Evolutionary conservation across 2,888 invertebrate genomes (phyloP).

Genomic region (Apoda limacodes): DNA sequence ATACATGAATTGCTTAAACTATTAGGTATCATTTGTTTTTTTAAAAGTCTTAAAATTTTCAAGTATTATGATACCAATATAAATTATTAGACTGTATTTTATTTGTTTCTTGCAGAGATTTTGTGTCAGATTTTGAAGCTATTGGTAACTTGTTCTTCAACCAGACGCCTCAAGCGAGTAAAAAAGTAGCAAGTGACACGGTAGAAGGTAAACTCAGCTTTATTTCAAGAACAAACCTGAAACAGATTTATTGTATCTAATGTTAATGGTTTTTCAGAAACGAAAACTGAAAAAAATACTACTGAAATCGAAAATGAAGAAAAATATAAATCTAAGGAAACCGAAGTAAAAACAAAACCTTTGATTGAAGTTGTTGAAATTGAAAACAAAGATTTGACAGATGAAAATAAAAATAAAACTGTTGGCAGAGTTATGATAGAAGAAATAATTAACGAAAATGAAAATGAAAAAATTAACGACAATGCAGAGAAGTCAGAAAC

Average conservation of each 20-base stretch:
- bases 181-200: slow-evolving; percentile 24
- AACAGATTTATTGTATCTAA: too few relatives aligned
- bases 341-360: slow-evolving; percentile 35
- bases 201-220: slow-evolving; percentile 23
- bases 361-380: slow-evolving; percentile 44
- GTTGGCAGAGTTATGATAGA: slow-evolving; percentile 17
- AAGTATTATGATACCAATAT: too few relatives aligned
- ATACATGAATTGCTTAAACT: too few relatives aligned
- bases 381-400: slow-evolving; percentile 22
- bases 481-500: too few relatives aligned
- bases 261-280: too few relatives aligned
- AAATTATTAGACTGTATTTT: too few relatives aligned
- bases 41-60: too few relatives aligned
- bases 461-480: too few relatives aligned
- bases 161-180: slow-evolving; percentile 29
- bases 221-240: too few relatives aligned
- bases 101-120: too few relatives aligned
- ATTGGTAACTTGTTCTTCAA: slow-evolving; percentile 41
- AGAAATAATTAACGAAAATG: slow-evolving; percentile 27
- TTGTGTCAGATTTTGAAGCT: slow-evolving; percentile 31
- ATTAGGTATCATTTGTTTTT: too few relatives aligned
- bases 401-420: slow-evolving; percentile 16
- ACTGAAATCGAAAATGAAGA: slow-evolving; percentile 18
- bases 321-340: slow-evolving; percentile 15
- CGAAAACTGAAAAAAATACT: not conserved